These are phyloP conservation scores for Ardeotis arabs DNA, from an alignment of 2,113 vertebrate species.

Conservation along the genomic window DNA sequence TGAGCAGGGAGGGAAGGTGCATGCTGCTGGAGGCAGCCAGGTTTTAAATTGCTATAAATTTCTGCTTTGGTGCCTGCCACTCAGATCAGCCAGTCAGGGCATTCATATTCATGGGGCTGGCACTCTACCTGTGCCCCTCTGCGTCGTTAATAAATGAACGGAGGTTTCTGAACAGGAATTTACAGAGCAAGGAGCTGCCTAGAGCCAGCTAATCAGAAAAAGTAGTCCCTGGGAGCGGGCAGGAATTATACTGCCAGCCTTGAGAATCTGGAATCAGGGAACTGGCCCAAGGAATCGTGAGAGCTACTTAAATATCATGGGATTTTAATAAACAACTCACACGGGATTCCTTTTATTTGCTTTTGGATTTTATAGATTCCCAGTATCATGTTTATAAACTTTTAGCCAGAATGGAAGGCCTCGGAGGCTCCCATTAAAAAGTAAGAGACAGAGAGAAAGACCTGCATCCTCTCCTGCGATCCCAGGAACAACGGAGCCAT, in stretches of 20 bases:
- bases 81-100: neutral
- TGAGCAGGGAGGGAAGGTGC: neutral
- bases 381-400: conserved; percentile 43
- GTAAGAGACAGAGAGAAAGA: neutral
- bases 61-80: conserved; percentile 3
- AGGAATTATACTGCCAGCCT: neutral
- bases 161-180: neutral
- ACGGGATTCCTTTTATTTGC: conserved; percentile 29
- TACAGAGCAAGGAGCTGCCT: neutral
- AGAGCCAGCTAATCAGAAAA: neutral
- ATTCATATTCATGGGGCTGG: neutral
- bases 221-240: neutral
- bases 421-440: neutral
- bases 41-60: neutral
- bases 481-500: neutral
- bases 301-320: conserved; percentile 28
- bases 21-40: neutral
- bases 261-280: neutral
- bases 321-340: conserved; percentile 27
- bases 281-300: neutral
- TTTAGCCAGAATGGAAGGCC: conserved; percentile 13
- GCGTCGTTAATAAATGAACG: conserved; percentile 20
- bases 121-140: conserved; percentile 36
- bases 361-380: conserved; percentile 29
- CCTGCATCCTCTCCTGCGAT: neutral